phyloP scores from a whole-genome alignment of 2,113 vertebrate species.

The Anhinga rufa region DNA sequence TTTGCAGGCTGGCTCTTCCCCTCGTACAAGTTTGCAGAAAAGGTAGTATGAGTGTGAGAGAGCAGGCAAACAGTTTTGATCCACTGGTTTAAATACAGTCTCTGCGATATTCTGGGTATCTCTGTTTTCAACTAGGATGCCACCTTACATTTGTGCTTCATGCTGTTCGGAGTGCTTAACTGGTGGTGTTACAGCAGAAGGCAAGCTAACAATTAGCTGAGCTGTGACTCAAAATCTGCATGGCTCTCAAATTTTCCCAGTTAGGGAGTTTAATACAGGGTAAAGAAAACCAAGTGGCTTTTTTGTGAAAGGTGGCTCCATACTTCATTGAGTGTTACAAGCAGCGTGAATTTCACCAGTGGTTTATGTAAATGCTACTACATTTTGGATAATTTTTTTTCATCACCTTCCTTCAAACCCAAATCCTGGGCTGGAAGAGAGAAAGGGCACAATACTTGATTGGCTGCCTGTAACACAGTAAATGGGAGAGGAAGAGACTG shows the following conservation, averaged over 20 bases:
- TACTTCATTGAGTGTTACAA: background rate
- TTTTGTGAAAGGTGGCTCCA: background rate
- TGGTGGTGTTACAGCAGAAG: background rate
- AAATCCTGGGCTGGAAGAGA: background rate
- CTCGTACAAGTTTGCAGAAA: background rate
- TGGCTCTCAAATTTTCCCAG: background rate
- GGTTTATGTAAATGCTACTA: background rate
- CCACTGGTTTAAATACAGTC: background rate
- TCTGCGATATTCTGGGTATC: background rate
- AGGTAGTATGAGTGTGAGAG: background rate
- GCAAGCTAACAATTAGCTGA: slow-evolving; percentile 21
- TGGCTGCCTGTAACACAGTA: background rate
- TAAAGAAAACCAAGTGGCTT: background rate
- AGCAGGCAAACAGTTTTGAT: background rate
- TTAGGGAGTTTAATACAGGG: no score
- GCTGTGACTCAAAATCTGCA: background rate
- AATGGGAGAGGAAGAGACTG: background rate
- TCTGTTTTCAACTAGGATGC: background rate
- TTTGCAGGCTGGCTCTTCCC: background rate
- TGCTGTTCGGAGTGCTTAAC: background rate
- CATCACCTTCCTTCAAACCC: background rate
- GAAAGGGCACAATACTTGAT: background rate
- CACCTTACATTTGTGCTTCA: background rate
- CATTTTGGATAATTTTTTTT: background rate
- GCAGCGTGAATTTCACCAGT: background rate